Evolutionary conservation across 2,113 vertebrate genomes (phyloP), one percentile per base, ranked within the genome.

Genomic region (Danionella cerebrum): DNA sequence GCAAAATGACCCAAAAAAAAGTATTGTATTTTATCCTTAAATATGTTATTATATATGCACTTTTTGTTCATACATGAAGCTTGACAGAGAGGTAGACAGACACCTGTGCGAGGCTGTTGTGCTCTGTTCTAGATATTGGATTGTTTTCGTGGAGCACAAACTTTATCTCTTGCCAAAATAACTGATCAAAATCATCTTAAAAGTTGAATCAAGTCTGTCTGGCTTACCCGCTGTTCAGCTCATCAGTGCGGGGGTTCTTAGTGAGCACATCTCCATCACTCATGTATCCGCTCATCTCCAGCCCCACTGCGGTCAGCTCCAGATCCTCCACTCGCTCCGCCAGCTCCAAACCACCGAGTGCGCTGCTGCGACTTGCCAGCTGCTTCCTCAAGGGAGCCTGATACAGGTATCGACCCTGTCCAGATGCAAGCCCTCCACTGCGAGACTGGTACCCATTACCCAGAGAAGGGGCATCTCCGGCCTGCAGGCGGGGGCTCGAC

Each of bases 241-340:
- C 95, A 4, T 98, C 95, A 0, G 90, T 69, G n/a, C 92, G 82
- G 14, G 94, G 84, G 39, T 94, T 97, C 87, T 99, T 98, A 79
- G 89, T 89, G 73, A 99, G 86, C 57, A 99, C 93, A 0, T 98
- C 96, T 6, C 96, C 96, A 0, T 99, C 96, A 0, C 96, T 99
- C 93, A 99, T 98, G 77, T 99, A 99, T 6, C 96, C 96, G 0
- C 92, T 87, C 38, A 93, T 89, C 0, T 99, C 96, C 89, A 59
- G 38, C 4, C 53, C 53, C 19, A 93, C 76, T 59, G 81, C 83
- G 29, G 93, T 92, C 18, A 96, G 79, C 39, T 95, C 93, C 0
- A 91, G 64, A 27, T 94, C 94, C 0, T 91, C 93, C 0, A 80
- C 80, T 75, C 91, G 90, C 80, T 95, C 93, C 0, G 87, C 83